These are phyloP conservation scores for Hypomesus transpacificus DNA, from an alignment of 2,113 vertebrate species.

Conservation along the genomic window DNA sequence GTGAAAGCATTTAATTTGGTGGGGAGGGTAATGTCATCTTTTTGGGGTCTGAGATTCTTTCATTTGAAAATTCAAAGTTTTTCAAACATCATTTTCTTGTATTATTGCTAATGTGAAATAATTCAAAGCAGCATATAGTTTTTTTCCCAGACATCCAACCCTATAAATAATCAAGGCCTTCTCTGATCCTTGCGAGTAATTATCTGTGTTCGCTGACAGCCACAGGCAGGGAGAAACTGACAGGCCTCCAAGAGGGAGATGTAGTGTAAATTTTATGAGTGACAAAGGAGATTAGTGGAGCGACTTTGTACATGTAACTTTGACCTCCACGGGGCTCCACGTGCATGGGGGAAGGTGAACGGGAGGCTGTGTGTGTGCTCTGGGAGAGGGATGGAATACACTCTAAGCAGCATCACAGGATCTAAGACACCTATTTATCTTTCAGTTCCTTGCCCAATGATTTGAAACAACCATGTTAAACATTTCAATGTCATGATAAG, in stretches of 20 bases:
- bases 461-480: too few relatives aligned
- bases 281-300: conserved; percentile 78
- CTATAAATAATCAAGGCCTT: conserved; percentile 77
- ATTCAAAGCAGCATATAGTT: conserved; percentile 57
- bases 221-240: conserved; percentile 74
- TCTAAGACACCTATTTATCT: too few relatives aligned
- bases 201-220: conserved; percentile 76
- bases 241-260: conserved; percentile 75
- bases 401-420: background rate
- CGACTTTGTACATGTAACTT: conserved; percentile 69
- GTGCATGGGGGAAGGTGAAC: conserved; percentile 48
- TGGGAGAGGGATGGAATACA: background rate
- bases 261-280: conserved; percentile 83
- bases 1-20: background rate
- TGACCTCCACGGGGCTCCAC: conserved; percentile 64
- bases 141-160: conserved; percentile 61
- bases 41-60: background rate
- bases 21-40: background rate
- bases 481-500: too few relatives aligned
- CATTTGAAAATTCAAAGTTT: background rate
- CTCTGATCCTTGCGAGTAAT: conserved; percentile 72
- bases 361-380: background rate
- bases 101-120: conserved; percentile 61
- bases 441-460: too few relatives aligned
- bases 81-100: conserved; percentile 34